Evolutionary conservation across 2,888 invertebrate species (phyloP), one percentile per base, ranked within the genome.

Genomic region (Heliconius aoede): DNA sequence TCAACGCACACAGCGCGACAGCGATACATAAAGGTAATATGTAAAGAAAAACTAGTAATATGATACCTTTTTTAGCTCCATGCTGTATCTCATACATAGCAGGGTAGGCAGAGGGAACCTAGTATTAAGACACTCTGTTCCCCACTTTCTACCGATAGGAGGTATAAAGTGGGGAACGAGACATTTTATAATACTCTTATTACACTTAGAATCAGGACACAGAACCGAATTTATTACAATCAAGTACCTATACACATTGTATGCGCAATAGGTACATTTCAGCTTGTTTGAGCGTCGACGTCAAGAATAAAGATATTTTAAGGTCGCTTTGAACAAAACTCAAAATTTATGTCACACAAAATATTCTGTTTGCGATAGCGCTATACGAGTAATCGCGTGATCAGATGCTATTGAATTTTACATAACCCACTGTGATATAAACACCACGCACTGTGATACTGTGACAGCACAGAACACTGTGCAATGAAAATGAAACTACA

Each of bases 241-340:
- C n/a, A 21, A 55, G 55, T n/a, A 24, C 7, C 46, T 46, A 46
- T 18, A n/a, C 40, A 68, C 68, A 13, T 69, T 69, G 69, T 55
- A 30, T 55, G 55, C 55, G 40, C 28, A 46, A 26, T 40, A 18
- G 46, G 55, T 18, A n/a, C 30, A 65, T 30, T 69, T 69, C 36
- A 62, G 26, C 5, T 36, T 24, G 8, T 64, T 30, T 72, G 60
- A 51, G 36, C 64, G 8, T 46, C 46, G 60, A 58, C 62, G 69
- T 77, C 72, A 74, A 78, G 76, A 78, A 72, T 74, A 64, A 64
- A 78, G 76, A 76, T 76, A 36, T 65, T 61, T 58, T 75, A 73
- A 79, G 77, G 79, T 77, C 77, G 60, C 72, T n/a, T 21, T 24
- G 62, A 58, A 72, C 71, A 72, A 74, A 67, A 30, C 61, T 74